These are phyloP conservation scores for Tuta absoluta DNA, from an alignment of 2,888 invertebrate species.

Conservation along the genomic window DNA sequence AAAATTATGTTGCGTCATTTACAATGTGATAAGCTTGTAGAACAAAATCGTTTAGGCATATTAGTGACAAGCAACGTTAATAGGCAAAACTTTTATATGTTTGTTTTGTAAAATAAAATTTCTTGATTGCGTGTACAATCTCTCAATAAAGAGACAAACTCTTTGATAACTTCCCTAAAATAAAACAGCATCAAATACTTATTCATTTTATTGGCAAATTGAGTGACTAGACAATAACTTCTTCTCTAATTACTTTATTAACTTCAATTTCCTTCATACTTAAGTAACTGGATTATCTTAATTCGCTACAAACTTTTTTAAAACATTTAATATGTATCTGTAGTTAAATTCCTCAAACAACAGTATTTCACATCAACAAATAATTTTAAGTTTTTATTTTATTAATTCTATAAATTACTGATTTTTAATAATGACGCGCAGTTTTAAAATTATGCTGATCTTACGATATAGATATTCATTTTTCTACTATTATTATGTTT, in stretches of 20 bases:
- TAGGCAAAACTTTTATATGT: no score
- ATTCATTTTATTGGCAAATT: slow-evolving; percentile 29
- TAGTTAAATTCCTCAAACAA: background rate
- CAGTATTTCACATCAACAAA: background rate
- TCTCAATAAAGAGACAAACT: no score
- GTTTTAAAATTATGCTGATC: no score
- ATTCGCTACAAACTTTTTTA: background rate
- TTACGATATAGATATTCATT: no score
- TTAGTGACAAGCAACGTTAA: no score
- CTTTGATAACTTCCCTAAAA: slow-evolving; percentile 3
- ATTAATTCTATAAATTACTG: background rate
- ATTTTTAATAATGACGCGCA: no score
- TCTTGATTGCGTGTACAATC: no score
- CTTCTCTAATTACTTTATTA: slow-evolving; percentile 3
- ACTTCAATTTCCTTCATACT: slow-evolving; percentile 15
- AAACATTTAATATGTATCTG: background rate
- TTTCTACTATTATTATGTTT: no score
- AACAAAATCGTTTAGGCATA: no score
- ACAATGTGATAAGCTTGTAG: no score
- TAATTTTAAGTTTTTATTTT: background rate
- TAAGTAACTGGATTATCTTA: slow-evolving; percentile 16
- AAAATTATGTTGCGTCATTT: no score
- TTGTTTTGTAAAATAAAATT: no score
- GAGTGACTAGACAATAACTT: slow-evolving; percentile 28
- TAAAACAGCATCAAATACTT: slow-evolving; percentile 16